Conservation (phyloP, 2,888 invertebrate species). For the Ectemnius continuus region DNA sequence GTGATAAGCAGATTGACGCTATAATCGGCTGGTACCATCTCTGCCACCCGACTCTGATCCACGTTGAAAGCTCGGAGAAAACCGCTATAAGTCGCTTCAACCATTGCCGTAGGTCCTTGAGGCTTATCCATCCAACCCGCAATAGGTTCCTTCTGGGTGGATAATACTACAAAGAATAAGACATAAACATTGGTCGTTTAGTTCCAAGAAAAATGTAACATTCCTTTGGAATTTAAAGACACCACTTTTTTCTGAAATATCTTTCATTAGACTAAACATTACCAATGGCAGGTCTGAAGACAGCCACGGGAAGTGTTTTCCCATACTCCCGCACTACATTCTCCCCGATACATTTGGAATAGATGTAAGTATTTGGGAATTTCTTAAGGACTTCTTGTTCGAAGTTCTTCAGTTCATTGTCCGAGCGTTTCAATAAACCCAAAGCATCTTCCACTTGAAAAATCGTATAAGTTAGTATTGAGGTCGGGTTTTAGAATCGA, state of each 20-base stretch:
- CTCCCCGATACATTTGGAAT: constrained; percentile 94
- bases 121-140: constrained; percentile 94
- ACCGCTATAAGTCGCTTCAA: constrained; percentile 83
- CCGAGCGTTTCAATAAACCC: constrained; percentile 72
- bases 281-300: constrained; percentile 93
- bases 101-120: constrained; percentile 86
- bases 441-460: not conserved
- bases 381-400: constrained; percentile 79
- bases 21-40: constrained; percentile 87
- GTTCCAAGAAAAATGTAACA: not conserved
- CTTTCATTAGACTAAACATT: constrained; percentile 46
- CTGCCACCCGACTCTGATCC: constrained; percentile 81
- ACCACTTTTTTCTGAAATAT: not conserved
- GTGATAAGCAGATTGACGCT: constrained; percentile 85
- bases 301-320: constrained; percentile 86
- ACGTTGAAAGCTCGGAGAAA: constrained; percentile 84
- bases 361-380: constrained; percentile 94
- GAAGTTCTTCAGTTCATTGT: not conserved
- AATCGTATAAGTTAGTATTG: constrained; percentile 76
- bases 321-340: constrained; percentile 84
- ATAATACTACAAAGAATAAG: constrained; percentile 79
- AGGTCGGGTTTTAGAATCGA: constrained; percentile 80
- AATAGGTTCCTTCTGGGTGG: constrained; percentile 86
- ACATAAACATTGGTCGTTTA: not conserved
- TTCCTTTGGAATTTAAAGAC: not conserved